Base-by-base conservation (phyloP, 2,797 vertebrate species). In the Hypotaenidia okinawae region DNA sequence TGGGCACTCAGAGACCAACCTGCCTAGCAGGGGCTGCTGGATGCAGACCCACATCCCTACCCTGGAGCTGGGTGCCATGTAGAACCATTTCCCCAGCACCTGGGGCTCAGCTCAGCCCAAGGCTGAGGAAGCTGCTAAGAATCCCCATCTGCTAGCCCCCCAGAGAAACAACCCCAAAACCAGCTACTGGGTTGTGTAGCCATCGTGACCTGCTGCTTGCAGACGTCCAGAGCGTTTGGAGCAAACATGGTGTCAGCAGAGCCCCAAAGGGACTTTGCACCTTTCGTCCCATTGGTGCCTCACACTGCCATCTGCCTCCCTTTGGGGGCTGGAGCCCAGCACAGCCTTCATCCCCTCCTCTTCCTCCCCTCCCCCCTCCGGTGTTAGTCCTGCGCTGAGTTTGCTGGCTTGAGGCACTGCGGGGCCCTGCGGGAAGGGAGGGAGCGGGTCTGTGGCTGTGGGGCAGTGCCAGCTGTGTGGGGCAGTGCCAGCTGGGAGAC, bases 361-460 rank as follows among this genome's bases (percentile, higher is more conserved):
- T 33, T 83, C 81, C 62, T 74, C 69, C 54, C 47, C 54, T 84
- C 70, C 59, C 39, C 0, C 90, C 83, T 82, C 77, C 5, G 24
- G 79, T 7, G 0, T 62, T 59, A 58, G 43, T 78, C 32, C 88
- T 84, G 83, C 0, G 1, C 92, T 82, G 90, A 54, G 32, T 85
- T 87, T 83, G 92, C 93, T 94, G 89, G 95, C 90, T 95, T 94
- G 90, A 76, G 76, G 83, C 55, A 69, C 80, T 41, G 59, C 0
- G 51, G 58, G 76, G 83, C 55, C 73, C 79, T 49, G 59, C 0
- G 51, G 58, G 67, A 81, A 79, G 89, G 84, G 73, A 77, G 69
- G 87, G 84, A 83, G 37, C 0, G 30, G 54, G 79, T 91, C 73
- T 85, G 75, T 7, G 35, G 81, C 82, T 17, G 2, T 55, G 95